These are phyloP conservation scores for human DNA, from an alignment of 2,113 vertebrate species.

Conservation along the genomic window GRCh38 chr11:72952501-72953000, in stretches of 20 bases:
- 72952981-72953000: neutral
- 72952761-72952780: neutral
- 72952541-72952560: too few species aligned
- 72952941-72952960: neutral
- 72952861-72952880: neutral
- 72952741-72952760: neutral
- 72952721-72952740: slow-evolving; percentile 43
- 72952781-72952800: neutral
- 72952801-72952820: neutral
- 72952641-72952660: slow-evolving; percentile 48
- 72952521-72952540: too few species aligned
- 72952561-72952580: too few species aligned
- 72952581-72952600: too few species aligned
- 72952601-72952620: too few species aligned
- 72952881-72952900: neutral
- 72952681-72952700: neutral
- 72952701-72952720: neutral
- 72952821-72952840: neutral
- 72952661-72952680: neutral
- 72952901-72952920: neutral
- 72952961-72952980: neutral
- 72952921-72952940: neutral
- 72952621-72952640: neutral
- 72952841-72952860: neutral
- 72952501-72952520: too few species aligned